These are phyloP conservation scores for Alces alces DNA, from an alignment of 2,113 vertebrate species.

Conservation along the genomic window DNA sequence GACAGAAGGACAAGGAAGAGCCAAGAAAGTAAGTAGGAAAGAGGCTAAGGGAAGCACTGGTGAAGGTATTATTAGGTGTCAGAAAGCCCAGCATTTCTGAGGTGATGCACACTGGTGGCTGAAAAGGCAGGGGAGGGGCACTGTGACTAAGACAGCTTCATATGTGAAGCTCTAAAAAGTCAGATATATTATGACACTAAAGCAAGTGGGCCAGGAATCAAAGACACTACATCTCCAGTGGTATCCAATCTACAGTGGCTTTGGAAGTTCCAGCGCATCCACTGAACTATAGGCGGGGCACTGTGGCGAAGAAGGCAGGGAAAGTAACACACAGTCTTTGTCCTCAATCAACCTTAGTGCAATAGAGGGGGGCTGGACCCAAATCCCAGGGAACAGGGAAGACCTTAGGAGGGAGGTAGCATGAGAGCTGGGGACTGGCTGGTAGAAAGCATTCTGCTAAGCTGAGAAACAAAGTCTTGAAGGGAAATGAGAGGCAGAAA, in stretches of 20 bases:
- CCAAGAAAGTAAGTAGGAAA: neutral
- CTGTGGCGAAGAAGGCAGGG: neutral
- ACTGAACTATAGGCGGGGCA: neutral
- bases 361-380: neutral
- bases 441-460: neutral
- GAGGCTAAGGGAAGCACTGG: neutral
- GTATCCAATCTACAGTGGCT: neutral
- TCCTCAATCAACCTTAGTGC: neutral
- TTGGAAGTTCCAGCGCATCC: neutral
- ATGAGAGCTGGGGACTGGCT: neutral
- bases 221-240: neutral
- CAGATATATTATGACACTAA: neutral
- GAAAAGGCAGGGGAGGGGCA: neutral
- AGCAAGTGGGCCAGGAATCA: neutral
- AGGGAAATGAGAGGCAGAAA: neutral
- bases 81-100: neutral
- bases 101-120: neutral
- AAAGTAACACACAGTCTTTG: neutral
- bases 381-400: neutral
- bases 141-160: neutral
- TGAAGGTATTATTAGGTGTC: neutral
- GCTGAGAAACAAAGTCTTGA: neutral
- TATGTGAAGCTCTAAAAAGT: neutral
- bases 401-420: neutral
- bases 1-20: neutral